These are phyloP conservation scores for Alosa alosa DNA, from an alignment of 2,113 vertebrate genomes.

Conservation along the genomic window DNA sequence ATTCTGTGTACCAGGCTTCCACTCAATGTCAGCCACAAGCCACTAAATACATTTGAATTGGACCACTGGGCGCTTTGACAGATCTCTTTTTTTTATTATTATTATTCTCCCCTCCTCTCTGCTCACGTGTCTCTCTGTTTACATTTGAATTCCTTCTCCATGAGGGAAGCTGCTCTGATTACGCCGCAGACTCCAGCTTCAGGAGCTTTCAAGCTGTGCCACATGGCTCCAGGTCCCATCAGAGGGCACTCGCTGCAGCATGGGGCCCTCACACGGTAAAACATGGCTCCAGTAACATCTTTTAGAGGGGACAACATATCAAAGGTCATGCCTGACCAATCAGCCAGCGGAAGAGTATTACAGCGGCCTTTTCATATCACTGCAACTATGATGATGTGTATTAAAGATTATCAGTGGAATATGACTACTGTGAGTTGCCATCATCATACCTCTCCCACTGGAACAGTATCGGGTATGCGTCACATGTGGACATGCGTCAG, in stretches of 20 bases:
- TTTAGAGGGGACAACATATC: neutral
- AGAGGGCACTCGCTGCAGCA: neutral
- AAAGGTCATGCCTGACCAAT: too few species aligned
- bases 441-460: neutral
- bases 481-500: neutral
- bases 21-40: constrained; percentile 27
- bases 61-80: constrained; percentile 10
- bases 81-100: constrained; percentile 17
- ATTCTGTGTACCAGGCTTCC: constrained; percentile 27
- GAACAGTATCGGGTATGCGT: neutral
- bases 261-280: neutral
- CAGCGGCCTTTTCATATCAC: neutral
- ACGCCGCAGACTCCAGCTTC: neutral
- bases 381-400: neutral
- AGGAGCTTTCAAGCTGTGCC: neutral
- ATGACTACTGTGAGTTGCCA: neutral
- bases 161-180: constrained; percentile 8
- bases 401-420: neutral
- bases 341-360: neutral
- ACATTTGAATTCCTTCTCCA: constrained; percentile 28
- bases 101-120: neutral
- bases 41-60: constrained; percentile 31
- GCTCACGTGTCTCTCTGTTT: constrained; percentile 20
- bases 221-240: neutral
- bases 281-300: neutral